These are phyloP conservation scores for Bombus pascuorum DNA, from an alignment of 1,140 invertebrate species.

Conservation along the genomic window DNA sequence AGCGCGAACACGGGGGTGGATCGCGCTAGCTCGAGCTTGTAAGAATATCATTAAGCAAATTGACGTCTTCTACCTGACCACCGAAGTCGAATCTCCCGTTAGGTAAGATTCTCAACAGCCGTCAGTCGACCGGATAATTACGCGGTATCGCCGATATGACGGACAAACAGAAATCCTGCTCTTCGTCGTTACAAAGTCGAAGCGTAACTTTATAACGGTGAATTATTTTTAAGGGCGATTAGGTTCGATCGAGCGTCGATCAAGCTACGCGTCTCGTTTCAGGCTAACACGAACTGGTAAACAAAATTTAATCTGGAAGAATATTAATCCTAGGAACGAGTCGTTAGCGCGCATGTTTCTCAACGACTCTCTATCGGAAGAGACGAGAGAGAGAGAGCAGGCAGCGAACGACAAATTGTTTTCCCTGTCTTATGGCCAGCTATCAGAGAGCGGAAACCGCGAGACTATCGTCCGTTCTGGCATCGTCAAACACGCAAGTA, in stretches of 20 bases:
- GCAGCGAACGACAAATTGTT: not conserved
- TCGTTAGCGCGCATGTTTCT: accelerated
- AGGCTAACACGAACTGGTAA: accelerated
- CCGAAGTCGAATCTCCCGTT: conserved; percentile 44
- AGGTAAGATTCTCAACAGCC: not conserved
- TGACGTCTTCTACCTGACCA: conserved; percentile 60
- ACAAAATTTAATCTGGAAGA: not conserved
- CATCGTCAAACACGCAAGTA: too few relatives aligned
- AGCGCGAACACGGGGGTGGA: conserved; percentile 39
- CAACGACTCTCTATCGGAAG: too few relatives aligned
- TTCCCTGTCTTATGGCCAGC: too few relatives aligned
- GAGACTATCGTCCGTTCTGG: too few relatives aligned
- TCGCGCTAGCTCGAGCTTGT: not conserved
- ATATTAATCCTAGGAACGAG: too few relatives aligned
- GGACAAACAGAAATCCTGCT: conserved; percentile 4
- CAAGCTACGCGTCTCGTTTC: too few relatives aligned
- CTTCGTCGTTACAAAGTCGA: not conserved
- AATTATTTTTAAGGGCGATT: not conserved
- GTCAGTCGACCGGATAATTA: conserved; percentile 7
- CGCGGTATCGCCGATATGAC: conserved; percentile 4
- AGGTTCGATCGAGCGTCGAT: not conserved
- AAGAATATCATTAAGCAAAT: conserved; percentile 58
- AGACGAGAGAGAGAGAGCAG: too few relatives aligned
- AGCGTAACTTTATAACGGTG: not conserved
- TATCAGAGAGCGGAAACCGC: too few relatives aligned